phyloP scores from a whole-genome alignment of 2,888 invertebrate species.

The Linnaemya tessellans region DNA sequence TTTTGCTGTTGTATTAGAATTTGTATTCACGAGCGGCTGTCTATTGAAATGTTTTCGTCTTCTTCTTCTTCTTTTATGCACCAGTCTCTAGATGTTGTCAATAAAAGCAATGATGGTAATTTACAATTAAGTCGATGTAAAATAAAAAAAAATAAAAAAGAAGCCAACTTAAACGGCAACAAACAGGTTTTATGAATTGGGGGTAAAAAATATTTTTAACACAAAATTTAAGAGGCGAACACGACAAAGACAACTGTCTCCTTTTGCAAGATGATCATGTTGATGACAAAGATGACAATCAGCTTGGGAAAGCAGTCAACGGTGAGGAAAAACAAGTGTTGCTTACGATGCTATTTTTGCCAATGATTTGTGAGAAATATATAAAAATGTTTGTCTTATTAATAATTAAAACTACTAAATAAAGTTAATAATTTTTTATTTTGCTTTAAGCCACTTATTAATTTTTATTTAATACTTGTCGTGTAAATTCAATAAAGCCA shows the following conservation, averaged over 20 bases:
- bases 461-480: slow-evolving; percentile 44
- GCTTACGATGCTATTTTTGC: slow-evolving; percentile 3
- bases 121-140: slow-evolving; percentile 67
- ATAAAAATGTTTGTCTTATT: slow-evolving; percentile 17
- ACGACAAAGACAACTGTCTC: slow-evolving; percentile 36
- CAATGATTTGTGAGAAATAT: slow-evolving; percentile 29
- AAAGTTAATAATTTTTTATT: slow-evolving; percentile 22
- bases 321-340: slow-evolving; percentile 23
- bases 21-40: slow-evolving; percentile 12
- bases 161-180: not conserved
- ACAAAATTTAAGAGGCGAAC: slow-evolving; percentile 47
- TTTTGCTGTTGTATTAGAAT: not conserved
- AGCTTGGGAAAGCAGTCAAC: slow-evolving; percentile 63
- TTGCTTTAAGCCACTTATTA: slow-evolving; percentile 1
- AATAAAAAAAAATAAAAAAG: slow-evolving; percentile 3
- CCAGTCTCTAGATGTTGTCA: slow-evolving; percentile 42
- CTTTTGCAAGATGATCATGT: slow-evolving; percentile 44
- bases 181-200: slow-evolving; percentile 58
- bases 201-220: slow-evolving; percentile 22
- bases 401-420: slow-evolving; percentile 6
- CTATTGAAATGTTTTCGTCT: not conserved
- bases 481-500: slow-evolving; percentile 26
- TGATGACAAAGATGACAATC: slow-evolving; percentile 50
- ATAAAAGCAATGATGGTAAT: slow-evolving; percentile 66
- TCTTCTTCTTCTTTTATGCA: slow-evolving; percentile 4